These are phyloP conservation scores for Geococcyx californianus DNA, from an alignment of 2,113 vertebrate species.

Conservation along the genomic window DNA sequence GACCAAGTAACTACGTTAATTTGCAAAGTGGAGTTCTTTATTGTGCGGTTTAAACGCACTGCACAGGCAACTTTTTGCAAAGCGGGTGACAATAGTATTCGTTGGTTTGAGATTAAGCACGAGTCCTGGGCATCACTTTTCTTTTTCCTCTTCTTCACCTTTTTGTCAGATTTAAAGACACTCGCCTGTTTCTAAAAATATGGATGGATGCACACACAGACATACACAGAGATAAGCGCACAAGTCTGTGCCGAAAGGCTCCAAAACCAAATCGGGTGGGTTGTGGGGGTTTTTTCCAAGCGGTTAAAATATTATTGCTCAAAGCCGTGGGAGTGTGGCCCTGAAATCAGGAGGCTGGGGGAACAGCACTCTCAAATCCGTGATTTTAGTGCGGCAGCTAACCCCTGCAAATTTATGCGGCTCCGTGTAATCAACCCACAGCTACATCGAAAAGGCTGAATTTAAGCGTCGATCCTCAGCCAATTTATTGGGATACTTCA, in stretches of 20 bases:
- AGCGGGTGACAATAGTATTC: neutral
- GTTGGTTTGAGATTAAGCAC: neutral
- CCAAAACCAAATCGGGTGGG: neutral
- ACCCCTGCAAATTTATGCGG: neutral
- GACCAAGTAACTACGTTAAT: neutral
- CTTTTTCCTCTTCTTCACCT: neutral
- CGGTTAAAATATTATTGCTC: neutral
- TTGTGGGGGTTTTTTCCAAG: neutral
- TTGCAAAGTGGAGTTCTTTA: slow-evolving; percentile 27
- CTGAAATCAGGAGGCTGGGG: neutral
- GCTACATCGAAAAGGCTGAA: neutral
- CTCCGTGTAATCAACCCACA: neutral
- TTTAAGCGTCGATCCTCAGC: neutral
- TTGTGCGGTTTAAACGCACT: slow-evolving; percentile 5
- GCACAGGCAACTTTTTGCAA: slow-evolving; percentile 19
- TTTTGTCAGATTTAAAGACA: neutral
- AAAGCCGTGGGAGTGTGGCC: neutral
- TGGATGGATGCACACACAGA: neutral
- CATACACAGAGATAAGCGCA: neutral
- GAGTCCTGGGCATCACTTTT: neutral
- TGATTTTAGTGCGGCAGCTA: neutral
- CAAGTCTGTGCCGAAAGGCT: neutral
- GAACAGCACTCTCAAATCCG: neutral
- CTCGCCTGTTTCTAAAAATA: neutral
- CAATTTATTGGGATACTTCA: neutral